Conservation (phyloP, 2,797 vertebrate species). For the Anguilla anguilla region DNA sequence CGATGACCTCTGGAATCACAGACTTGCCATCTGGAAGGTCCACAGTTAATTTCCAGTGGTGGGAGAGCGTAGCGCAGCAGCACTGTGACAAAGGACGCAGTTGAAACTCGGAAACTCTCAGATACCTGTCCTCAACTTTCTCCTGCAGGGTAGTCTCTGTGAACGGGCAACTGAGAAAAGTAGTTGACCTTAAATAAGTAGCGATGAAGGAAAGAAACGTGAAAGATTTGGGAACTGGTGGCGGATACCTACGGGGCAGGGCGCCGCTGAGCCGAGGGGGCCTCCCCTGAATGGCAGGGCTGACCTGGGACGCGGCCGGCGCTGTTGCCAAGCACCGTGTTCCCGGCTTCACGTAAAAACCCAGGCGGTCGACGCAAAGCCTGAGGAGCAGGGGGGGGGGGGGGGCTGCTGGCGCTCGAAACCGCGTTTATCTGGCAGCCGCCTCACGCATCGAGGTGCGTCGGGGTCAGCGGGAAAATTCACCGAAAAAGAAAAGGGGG, state of each 20-base stretch:
- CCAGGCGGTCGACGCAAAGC: constrained; percentile 52
- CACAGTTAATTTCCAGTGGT: constrained; percentile 45
- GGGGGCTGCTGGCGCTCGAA: neutral
- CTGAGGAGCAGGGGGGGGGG: constrained; percentile 39
- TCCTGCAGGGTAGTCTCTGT: constrained; percentile 33
- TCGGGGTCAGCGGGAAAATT: neutral
- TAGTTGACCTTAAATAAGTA: neutral
- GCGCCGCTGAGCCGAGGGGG: neutral
- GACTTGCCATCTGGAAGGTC: constrained; percentile 48
- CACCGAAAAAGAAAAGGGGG: neutral
- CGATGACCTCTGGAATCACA: constrained; percentile 57
- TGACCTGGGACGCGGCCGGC: constrained; percentile 19
- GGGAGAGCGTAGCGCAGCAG: constrained; percentile 41
- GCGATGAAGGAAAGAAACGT: neutral
- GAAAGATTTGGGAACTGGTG: constrained; percentile 39
- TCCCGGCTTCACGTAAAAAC: constrained; percentile 56
- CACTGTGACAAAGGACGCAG: constrained; percentile 48
- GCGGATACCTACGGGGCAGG: constrained; percentile 26
- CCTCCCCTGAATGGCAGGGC: constrained; percentile 37
- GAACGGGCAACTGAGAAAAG: neutral
- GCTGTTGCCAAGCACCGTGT: constrained; percentile 45
- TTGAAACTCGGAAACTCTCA: constrained; percentile 27
- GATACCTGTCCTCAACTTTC: constrained; percentile 50
- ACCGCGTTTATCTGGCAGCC: neutral
- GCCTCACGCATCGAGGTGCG: neutral